Conservation (phyloP, 2,888 invertebrate species). For the Agrochola lychnidis region DNA sequence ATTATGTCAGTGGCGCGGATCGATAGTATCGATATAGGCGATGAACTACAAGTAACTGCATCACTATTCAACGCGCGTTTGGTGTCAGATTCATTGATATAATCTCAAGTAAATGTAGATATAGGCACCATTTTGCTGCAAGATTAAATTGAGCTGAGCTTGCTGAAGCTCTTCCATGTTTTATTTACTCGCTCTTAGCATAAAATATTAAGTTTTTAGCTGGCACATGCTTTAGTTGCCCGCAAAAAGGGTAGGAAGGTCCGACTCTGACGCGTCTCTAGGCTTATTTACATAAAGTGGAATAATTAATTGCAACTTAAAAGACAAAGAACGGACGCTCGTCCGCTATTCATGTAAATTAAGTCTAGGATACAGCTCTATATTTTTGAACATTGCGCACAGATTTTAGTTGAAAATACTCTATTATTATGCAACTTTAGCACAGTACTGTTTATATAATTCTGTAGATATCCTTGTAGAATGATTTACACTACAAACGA, state of each 20-base stretch:
- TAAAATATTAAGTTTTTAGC: constrained; percentile 77
- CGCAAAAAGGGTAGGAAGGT: constrained; percentile 79
- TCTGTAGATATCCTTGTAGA: constrained; percentile 42
- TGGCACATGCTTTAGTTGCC: constrained; percentile 69
- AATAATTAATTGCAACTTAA: constrained; percentile 89
- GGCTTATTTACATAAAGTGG: constrained; percentile 87
- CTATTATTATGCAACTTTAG: constrained; percentile 52
- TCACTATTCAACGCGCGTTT: constrained; percentile 54
- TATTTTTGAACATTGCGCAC: constrained; percentile 72
- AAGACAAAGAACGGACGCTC: constrained; percentile 85
- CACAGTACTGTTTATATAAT: constrained; percentile 37
- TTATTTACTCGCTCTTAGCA: constrained; percentile 73
- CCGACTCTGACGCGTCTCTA: constrained; percentile 77
- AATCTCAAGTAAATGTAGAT: constrained; percentile 52
- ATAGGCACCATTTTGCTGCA: constrained; percentile 36
- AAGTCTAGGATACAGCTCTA: constrained; percentile 78
- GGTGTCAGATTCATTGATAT: constrained; percentile 53
- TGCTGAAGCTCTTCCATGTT: constrained; percentile 63
- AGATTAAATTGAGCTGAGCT: constrained; percentile 58
- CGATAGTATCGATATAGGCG: constrained; percentile 62
- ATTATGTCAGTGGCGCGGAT: constrained; percentile 71
- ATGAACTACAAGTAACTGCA: constrained; percentile 54
- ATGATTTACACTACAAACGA: constrained; percentile 59
- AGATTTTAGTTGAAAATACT: constrained; percentile 60
- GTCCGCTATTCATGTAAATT: constrained; percentile 87